Evolutionary conservation across 1,140 invertebrate species (phyloP).

Genomic region (Callitettix versicolor): DNA sequence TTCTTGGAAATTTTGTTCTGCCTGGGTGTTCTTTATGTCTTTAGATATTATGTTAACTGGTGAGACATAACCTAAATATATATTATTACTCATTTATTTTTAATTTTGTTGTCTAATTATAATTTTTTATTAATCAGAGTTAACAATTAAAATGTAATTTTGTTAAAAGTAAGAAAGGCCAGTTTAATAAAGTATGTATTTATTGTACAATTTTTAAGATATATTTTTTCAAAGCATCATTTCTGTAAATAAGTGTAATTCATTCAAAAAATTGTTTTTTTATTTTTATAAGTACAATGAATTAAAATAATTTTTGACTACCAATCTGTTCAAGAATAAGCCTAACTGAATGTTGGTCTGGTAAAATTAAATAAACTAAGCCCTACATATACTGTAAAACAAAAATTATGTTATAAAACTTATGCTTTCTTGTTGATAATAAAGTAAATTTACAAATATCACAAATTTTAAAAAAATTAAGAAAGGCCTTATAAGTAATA

Average conservation of each 20-base stretch:
- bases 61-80: slow-evolving; percentile 8
- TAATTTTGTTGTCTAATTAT: not conserved
- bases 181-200: not conserved
- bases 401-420: too few relatives aligned
- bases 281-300: slow-evolving; percentile 2
- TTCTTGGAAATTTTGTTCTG: slow-evolving; percentile 21
- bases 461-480: too few relatives aligned
- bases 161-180: not conserved
- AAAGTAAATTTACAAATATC: too few relatives aligned
- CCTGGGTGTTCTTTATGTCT: slow-evolving; percentile 23
- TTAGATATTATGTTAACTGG: slow-evolving; percentile 19
- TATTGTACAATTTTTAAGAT: not conserved
- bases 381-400: too few relatives aligned
- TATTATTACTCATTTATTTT: not conserved
- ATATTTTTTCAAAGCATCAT: not conserved
- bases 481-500: too few relatives aligned
- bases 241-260: not conserved
- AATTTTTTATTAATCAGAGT: not conserved
- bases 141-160: not conserved
- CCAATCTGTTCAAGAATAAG: too few relatives aligned
- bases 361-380: too few relatives aligned
- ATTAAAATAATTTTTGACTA: too few relatives aligned
- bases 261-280: not conserved
- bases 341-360: too few relatives aligned
- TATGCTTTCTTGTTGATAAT: too few relatives aligned